Base-by-base conservation (phyloP, 2,888 invertebrate genomes). In the Stenoptilia bipunctidactyla region DNA sequence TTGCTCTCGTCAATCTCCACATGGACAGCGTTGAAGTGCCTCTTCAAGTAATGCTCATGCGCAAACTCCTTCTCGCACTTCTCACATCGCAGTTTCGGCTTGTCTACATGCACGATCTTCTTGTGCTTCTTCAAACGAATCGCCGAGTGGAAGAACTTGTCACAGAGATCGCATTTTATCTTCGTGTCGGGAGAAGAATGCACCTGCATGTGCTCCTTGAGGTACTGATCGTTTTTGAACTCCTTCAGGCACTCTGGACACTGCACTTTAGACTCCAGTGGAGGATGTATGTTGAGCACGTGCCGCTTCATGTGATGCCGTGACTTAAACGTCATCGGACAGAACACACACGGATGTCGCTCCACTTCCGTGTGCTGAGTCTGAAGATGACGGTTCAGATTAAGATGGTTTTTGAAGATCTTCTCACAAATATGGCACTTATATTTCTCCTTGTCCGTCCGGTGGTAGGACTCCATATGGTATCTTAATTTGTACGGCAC, bases 181-280 rank as follows among this genome's bases (percentile, higher is more conserved):
- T 83, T 80, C 0, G 69, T 67, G 14, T 82, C 79, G 0, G 68
- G 49, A 0, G 79, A 66, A 0, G 80, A 72, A 35, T 82, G 82
- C 0, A 83, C 68, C 27, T 82, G 80, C 82, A 83, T 83, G 37
- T 83, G 83, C 35, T 80, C 80, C 37, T 73, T 75, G 0, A 83
- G 45, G 41, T 83, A 83, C 46, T 82, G 80, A 27, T 82, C 82
- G 38, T 83, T 83, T 42, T 83, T 83, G 41, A 83, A 83, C 51
- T 80, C 82, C 41, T 83, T 83, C 1, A 72, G 33, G 34, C 82
- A 83, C 37, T 79, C 79, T 0, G 80, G 76, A 34, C 82, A 83
- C 0, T 66, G 64, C 0, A 80, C 82, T 50, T 80, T 83, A 0
- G 80, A 80, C 43, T 83, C 82, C 13, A 82, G 50, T 0, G 82